Conservation (phyloP, 2,113 vertebrate genomes). For the Eubucco bourcierii region DNA sequence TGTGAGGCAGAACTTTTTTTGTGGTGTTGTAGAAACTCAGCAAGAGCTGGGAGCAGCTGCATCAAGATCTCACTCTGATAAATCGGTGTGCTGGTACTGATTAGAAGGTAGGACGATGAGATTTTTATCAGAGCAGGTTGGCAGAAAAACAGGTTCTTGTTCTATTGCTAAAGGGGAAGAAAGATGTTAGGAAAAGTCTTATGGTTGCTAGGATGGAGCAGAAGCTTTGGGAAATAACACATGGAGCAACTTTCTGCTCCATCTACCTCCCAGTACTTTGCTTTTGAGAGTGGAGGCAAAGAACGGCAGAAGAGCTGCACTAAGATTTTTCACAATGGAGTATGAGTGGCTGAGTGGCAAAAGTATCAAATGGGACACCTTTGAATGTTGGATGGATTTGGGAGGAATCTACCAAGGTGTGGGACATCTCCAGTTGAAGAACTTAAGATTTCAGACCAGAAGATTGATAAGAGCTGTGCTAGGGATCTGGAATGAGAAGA, state of each 20-base stretch:
- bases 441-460: background rate
- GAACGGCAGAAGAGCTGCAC: background rate
- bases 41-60: background rate
- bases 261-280: background rate
- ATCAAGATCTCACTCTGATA: background rate
- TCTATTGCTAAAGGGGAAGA: slow-evolving; percentile 13
- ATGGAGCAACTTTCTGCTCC: background rate
- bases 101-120: slow-evolving; percentile 24
- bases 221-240: background rate
- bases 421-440: background rate
- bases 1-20: background rate
- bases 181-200: slow-evolving; percentile 2
- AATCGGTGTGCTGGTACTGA: background rate
- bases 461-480: background rate
- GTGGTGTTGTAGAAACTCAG: background rate
- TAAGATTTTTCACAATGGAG: background rate
- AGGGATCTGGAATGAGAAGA: background rate
- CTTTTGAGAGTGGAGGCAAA: background rate
- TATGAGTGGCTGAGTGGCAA: background rate
- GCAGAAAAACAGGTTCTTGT: slow-evolving; percentile 11
- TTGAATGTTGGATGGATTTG: background rate
- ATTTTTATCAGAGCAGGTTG: slow-evolving; percentile 14
- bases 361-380: background rate
- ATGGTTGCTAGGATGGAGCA: background rate
- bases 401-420: background rate